These are phyloP conservation scores for Hemibagrus wyckioides DNA, from an alignment of 2,113 vertebrate species.

Conservation along the genomic window DNA sequence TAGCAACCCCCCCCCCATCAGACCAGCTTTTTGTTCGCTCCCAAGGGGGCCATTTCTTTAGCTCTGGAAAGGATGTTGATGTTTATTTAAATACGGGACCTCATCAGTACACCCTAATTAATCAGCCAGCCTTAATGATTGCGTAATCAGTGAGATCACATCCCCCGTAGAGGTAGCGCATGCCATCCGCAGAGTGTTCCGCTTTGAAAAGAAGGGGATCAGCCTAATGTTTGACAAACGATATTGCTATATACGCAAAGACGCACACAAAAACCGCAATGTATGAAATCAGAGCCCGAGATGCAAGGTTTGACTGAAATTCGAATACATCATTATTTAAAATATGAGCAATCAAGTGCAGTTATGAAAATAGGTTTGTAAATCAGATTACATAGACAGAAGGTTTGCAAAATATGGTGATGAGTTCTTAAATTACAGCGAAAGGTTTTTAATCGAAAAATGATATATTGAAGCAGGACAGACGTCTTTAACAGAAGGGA, in stretches of 20 bases:
- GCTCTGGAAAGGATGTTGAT: slow-evolving; percentile 48
- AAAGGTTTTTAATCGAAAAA: slow-evolving; percentile 1
- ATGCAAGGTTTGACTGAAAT: not conserved
- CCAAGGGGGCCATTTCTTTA: slow-evolving; percentile 44
- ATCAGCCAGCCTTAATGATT: slow-evolving; percentile 58
- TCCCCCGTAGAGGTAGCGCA: slow-evolving; percentile 18
- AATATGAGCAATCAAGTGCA: slow-evolving; percentile 12
- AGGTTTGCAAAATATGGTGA: slow-evolving; percentile 26
- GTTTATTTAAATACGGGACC: slow-evolving; percentile 58
- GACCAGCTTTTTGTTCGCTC: slow-evolving; percentile 38
- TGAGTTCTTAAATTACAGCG: slow-evolving; percentile 25
- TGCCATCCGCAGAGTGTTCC: slow-evolving; percentile 37
- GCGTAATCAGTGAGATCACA: slow-evolving; percentile 60
- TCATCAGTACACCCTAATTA: slow-evolving; percentile 54
- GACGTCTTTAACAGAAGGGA: not conserved
- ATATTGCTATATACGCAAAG: not conserved
- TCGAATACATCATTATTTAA: not conserved
- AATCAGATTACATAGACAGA: slow-evolving; percentile 28
- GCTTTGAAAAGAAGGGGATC: not conserved
- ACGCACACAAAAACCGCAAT: slow-evolving; percentile 41
- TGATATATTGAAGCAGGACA: not conserved
- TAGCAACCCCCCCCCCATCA: not conserved
- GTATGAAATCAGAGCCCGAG: slow-evolving; percentile 19
- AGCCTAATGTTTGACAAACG: slow-evolving; percentile 14
- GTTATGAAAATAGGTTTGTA: slow-evolving; percentile 26